phyloP scores from a whole-genome alignment of 2,888 invertebrate genomes.

The Tinea semifulvella region DNA sequence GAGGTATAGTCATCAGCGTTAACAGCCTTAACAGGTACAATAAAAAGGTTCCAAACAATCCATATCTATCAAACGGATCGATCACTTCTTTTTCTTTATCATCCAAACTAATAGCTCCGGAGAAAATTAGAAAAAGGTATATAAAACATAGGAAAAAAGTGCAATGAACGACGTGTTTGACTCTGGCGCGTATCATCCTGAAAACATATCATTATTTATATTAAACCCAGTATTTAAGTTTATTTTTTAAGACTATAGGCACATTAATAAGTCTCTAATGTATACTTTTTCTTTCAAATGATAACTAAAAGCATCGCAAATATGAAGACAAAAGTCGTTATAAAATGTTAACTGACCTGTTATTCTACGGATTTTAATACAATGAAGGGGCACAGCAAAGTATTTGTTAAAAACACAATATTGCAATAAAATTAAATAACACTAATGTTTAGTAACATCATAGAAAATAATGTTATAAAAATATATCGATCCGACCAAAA shows the following conservation, averaged over 20 bases:
- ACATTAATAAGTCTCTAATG: too few species aligned
- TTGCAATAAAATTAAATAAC: too few species aligned
- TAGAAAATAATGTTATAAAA: not conserved
- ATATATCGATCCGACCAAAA: constrained; percentile 7
- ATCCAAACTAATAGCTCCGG: constrained; percentile 69
- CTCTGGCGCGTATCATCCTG: constrained; percentile 70
- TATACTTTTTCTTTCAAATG: too few species aligned
- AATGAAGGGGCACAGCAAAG: too few species aligned
- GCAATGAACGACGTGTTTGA: constrained; percentile 86
- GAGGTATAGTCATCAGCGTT: constrained; percentile 87
- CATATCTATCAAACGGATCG: constrained; percentile 86
- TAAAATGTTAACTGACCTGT: not conserved
- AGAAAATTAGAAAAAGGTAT: constrained; percentile 75
- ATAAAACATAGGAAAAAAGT: constrained; percentile 77
- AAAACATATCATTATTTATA: constrained; percentile 35
- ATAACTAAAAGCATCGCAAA: not conserved
- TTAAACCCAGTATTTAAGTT: too few species aligned
- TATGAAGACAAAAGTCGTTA: not conserved
- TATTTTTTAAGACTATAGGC: too few species aligned
- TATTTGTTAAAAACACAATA: too few species aligned
- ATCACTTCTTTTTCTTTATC: constrained; percentile 66
- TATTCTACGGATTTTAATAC: too few species aligned
- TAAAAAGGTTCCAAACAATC: constrained; percentile 74
- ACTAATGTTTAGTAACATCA: not conserved
- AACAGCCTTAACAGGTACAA: constrained; percentile 82